Evolutionary conservation across 2,888 invertebrate species (phyloP).

Genomic region (Antheraea yamamai): DNA sequence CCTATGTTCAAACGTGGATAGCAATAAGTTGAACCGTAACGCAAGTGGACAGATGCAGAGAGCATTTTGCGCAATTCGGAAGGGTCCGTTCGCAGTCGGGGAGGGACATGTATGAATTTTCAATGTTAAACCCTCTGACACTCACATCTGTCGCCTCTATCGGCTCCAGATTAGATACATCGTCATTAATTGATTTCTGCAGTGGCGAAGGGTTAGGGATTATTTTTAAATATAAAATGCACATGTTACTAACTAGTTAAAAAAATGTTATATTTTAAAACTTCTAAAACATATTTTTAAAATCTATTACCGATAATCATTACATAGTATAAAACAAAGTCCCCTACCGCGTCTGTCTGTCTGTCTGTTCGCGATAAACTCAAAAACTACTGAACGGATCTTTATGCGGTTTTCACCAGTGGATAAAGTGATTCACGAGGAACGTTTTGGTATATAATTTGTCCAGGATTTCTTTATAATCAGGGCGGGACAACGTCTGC

Average conservation of each 20-base stretch:
- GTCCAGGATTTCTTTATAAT: too few relatives aligned
- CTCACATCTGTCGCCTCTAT: conserved; percentile 75
- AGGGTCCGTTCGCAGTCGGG: conserved; percentile 60
- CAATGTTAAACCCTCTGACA: conserved; percentile 69
- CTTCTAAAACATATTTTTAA: background rate
- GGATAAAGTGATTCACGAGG: too few relatives aligned
- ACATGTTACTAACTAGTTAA: conserved; percentile 42
- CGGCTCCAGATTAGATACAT: conserved; percentile 71
- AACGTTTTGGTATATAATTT: too few relatives aligned
- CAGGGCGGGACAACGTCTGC: too few relatives aligned
- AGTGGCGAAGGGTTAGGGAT: conserved; percentile 64
- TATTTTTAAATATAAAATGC: conserved; percentile 49
- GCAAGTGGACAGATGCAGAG: conserved; percentile 78
- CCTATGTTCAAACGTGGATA: conserved; percentile 27
- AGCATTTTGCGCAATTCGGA: conserved; percentile 76
- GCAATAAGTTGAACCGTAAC: conserved; percentile 26
- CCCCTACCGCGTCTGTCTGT: too few relatives aligned
- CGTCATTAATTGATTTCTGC: conserved; percentile 75
- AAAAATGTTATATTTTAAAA: background rate
- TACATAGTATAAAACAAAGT: too few relatives aligned
- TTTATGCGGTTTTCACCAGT: too few relatives aligned
- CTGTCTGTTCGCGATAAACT: too few relatives aligned
- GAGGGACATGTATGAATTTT: conserved; percentile 73
- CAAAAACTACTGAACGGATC: too few relatives aligned
- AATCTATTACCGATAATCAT: too few relatives aligned